Base-by-base conservation (phyloP, 2,888 invertebrate genomes). In the Protonemura montana region DNA sequence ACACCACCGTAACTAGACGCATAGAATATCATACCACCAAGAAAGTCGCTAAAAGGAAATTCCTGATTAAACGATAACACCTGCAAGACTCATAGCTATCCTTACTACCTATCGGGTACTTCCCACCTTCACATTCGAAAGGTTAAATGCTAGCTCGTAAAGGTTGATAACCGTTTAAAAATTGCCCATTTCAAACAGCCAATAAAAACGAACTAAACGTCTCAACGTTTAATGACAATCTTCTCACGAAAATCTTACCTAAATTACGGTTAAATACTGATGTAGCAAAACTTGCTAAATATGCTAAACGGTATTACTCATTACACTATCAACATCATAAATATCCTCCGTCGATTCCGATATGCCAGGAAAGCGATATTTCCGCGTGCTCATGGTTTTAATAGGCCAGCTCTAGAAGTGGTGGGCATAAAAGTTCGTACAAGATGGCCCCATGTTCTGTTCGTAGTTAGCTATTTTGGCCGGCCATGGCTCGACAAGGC, bases 351-450 rank as follows among this genome's bases (percentile, higher is more conserved):
- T 35, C 35, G 35, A 35, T 35, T 35, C 35, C 10, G 35, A 35
- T 35, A 10, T 35, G 59, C 59, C 2, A 59, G 59, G 16, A 59
- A 16, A 13, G 16, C 59, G 59, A 59, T 59, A 59, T 59, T 59
- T 59, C 59, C 21, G 59, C 59, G 21, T 2, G 13, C 59, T 13
- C 59, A 21, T 2, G 59, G 16, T 10, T 59, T 59, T 59, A 10
- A 78, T 25, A 78, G 78, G 78, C 27, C 6, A 27, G 78, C 78
- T 13, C 26, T 13, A 25, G 26, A 76, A 76, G 76, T 25, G 76
- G 76, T 21, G n/a, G 21, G 26, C 59, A 86, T 42, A 86, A 81
- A 76, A 42, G 78, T 76, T 82, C 1, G 26, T 25, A 26, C 26
- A 78, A 78, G 78, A 27, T 78, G 27, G 78, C 7, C 26, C 26